phyloP scores from a whole-genome alignment of 2,888 invertebrate species.

The Abrostola tripartita region DNA sequence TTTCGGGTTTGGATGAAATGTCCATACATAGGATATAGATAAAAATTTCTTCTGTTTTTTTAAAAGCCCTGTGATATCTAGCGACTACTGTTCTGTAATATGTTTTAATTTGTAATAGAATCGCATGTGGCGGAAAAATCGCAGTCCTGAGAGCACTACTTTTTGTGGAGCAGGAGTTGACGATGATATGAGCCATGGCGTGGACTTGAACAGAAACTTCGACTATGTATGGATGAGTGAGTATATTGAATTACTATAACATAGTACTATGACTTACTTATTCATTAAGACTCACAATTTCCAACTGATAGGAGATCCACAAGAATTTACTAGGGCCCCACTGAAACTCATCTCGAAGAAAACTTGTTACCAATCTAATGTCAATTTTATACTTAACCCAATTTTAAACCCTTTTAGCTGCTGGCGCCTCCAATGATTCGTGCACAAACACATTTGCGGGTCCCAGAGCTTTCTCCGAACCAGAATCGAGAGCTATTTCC shows the following conservation, averaged over 20 bases:
- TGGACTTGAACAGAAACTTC: slow-evolving; percentile 82
- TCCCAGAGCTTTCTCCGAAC: slow-evolving; percentile 85
- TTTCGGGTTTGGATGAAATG: too few species aligned
- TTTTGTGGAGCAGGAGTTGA: slow-evolving; percentile 59
- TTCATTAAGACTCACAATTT: neutral
- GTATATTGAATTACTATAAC: slow-evolving; percentile 38
- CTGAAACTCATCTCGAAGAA: neutral
- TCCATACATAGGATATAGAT: too few species aligned
- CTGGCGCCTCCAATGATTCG: slow-evolving; percentile 76
- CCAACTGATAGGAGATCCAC: too few species aligned
- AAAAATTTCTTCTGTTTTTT: too few species aligned
- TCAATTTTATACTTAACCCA: neutral
- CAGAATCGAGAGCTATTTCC: slow-evolving; percentile 81
- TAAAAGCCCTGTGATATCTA: too few species aligned
- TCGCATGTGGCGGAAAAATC: slow-evolving; percentile 92
- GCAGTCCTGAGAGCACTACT: slow-evolving; percentile 63
- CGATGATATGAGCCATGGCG: slow-evolving; percentile 78
- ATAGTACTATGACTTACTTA: neutral
- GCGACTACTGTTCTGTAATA: too few species aligned
- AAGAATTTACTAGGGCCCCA: too few species aligned
- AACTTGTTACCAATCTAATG: too few species aligned
- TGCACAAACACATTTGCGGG: slow-evolving; percentile 88
- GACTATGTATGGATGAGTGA: slow-evolving; percentile 77
- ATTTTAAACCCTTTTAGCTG: slow-evolving; percentile 62
- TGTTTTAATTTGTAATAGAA: slow-evolving; percentile 85